Conservation (phyloP, 1,140 invertebrate species). For the Bemisia tabaci region DNA sequence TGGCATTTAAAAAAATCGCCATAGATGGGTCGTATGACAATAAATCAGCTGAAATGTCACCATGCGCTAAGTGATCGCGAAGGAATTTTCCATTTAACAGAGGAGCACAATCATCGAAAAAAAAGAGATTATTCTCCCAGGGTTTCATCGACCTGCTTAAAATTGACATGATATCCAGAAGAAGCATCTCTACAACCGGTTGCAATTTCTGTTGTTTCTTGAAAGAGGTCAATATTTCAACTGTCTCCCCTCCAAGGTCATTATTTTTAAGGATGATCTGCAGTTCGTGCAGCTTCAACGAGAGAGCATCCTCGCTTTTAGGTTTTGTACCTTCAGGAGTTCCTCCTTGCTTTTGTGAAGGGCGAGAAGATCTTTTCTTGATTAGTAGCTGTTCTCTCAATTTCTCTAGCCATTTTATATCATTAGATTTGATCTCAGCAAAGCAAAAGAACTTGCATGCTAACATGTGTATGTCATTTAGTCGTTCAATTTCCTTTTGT, state of each 20-base stretch:
- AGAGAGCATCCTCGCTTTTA: neutral
- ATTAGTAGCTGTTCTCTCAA: conserved; percentile 1
- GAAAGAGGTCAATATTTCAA: neutral
- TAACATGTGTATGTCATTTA: neutral
- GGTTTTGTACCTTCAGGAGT: neutral
- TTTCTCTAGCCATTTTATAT: conserved; percentile 5
- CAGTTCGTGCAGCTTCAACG: conserved; percentile 4
- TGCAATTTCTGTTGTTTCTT: conserved; percentile 9
- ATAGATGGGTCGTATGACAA: conserved; percentile 9
- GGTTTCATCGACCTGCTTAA: conserved; percentile 2
- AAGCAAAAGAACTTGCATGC: neutral
- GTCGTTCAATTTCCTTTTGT: too few species aligned
- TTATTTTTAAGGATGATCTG: neutral
- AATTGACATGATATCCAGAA: conserved; percentile 13
- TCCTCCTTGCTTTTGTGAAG: neutral
- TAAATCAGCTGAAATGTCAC: conserved; percentile 4
- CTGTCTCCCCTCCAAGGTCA: neutral
- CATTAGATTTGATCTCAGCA: neutral
- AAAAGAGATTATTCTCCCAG: conserved; percentile 9
- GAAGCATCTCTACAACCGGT: conserved; percentile 11
- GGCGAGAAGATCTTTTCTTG: neutral
- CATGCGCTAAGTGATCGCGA: conserved; percentile 14
- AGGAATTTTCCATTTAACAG: conserved; percentile 10
- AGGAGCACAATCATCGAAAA: conserved; percentile 10
- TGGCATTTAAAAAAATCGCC: neutral